These are phyloP conservation scores for Leucosticte australis DNA, from an alignment of 2,113 vertebrate genomes.

Conservation along the genomic window DNA sequence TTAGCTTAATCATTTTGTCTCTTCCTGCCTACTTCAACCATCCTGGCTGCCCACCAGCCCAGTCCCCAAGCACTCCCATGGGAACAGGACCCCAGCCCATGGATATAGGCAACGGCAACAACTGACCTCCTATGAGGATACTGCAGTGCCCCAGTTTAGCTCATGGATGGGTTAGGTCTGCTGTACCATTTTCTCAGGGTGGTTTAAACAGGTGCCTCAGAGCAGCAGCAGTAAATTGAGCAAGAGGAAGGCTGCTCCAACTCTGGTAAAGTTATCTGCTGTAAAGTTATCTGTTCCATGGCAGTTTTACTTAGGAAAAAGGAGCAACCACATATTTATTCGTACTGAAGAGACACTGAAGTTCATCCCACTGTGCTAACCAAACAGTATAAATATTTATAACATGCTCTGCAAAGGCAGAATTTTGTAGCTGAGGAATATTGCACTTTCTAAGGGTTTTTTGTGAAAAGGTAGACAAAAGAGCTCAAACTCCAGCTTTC, in stretches of 20 bases:
- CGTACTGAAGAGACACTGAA: neutral
- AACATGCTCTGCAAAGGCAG: neutral
- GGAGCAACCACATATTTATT: neutral
- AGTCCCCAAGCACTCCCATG: accelerated
- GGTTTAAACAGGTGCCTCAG: neutral
- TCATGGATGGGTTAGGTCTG: neutral
- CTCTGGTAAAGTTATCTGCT: neutral
- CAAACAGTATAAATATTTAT: conserved; percentile 20
- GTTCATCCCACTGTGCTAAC: neutral
- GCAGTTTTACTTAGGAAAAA: neutral
- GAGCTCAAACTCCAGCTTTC: neutral
- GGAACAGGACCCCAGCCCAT: neutral
- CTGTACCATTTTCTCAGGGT: neutral
- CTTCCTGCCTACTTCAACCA: neutral
- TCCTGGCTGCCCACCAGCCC: neutral
- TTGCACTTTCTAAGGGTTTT: neutral
- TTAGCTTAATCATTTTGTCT: neutral
- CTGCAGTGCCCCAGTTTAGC: neutral
- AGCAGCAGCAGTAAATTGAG: neutral
- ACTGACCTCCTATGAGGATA: neutral
- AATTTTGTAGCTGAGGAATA: neutral
- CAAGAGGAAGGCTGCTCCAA: neutral
- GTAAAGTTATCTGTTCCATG: too few species aligned
- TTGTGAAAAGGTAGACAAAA: neutral
- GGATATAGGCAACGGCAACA: neutral